Evolutionary conservation across 2,113 vertebrate genomes (phyloP), one percentile per base, ranked within the genome.

Genomic region (Bujurquina vittata): DNA sequence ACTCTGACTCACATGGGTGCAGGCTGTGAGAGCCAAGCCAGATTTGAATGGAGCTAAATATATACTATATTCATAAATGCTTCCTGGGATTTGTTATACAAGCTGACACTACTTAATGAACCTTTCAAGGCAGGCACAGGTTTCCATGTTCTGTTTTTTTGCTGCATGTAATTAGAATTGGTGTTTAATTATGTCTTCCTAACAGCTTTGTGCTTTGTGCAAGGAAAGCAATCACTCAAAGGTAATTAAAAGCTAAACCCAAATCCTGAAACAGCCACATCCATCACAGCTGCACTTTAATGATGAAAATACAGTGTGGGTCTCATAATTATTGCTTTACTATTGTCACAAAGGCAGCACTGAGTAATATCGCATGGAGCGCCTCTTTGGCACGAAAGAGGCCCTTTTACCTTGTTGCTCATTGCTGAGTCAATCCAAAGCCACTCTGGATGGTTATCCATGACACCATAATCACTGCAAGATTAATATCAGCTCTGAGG

Each of bases 171-270:
- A 91, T 91, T 83, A 83, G 55, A 84, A 88, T 85, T 49, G 76
- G 62, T 73, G 58, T 92, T 91, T 91, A 85, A 92, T 87, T 65
- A 90, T 67, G 77, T 76, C 80, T 72, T 75, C 37, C 55, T 31
- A 60, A 80, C 75, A 77, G 78, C 80, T 75, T 77, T 80, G 75
- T 60, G 35, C 65, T 84, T 87, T 88, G 56, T 88, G 73, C 9
- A 22, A 72, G 73, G 54, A 85, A 55, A 80, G 54, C 57, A 87
- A 90, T 90, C 84, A 88, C 60, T 94, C 89, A 90, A 60, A 80
- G 54, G 76, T 93, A 87, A 94, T 94, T 92, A 94, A 82, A 93
- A 86, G 56, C 84, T 87, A 46, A 85, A 80, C 40, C 74, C 56
- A 74, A 80, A 84, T 61, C 81, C 79, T 59, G 54, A 79, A 86